Evolutionary conservation across 2,113 vertebrate species (phyloP).

Genomic region (Phoxinus phoxinus): DNA sequence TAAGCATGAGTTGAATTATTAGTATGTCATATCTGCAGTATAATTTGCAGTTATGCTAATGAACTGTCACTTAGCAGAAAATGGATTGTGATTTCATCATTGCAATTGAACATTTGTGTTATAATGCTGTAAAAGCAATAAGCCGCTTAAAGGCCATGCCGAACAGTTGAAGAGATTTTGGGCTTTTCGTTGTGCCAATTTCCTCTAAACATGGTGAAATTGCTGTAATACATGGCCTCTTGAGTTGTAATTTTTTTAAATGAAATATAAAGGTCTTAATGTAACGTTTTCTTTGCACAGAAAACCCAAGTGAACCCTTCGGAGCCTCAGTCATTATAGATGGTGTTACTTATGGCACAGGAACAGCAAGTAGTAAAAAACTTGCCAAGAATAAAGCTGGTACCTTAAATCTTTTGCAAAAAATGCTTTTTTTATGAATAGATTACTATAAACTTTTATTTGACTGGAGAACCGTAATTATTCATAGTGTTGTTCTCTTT

Average conservation of each 20-base stretch:
- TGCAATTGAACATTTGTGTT: not conserved
- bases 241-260: not conserved
- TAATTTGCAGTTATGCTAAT: not conserved
- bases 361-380: slow-evolving; percentile 99
- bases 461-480: not conserved
- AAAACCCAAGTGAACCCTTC: slow-evolving; percentile 99
- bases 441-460: not conserved
- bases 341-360: slow-evolving; percentile 97
- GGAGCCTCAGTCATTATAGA: slow-evolving; percentile 98
- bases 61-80: not conserved
- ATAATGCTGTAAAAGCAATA: not conserved
- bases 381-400: slow-evolving; percentile 99
- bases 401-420: slow-evolving; percentile 66
- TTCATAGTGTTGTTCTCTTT: not conserved
- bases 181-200: not conserved
- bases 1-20: not conserved
- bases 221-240: not conserved
- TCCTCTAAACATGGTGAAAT: not conserved
- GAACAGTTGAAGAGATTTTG: not conserved
- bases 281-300: slow-evolving; percentile 68
- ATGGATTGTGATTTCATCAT: not conserved
- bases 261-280: not conserved
- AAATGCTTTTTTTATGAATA: not conserved
- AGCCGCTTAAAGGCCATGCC: not conserved
- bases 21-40: not conserved